Evolutionary conservation across 2,888 invertebrate species (phyloP).

Genomic region (Timema podura): DNA sequence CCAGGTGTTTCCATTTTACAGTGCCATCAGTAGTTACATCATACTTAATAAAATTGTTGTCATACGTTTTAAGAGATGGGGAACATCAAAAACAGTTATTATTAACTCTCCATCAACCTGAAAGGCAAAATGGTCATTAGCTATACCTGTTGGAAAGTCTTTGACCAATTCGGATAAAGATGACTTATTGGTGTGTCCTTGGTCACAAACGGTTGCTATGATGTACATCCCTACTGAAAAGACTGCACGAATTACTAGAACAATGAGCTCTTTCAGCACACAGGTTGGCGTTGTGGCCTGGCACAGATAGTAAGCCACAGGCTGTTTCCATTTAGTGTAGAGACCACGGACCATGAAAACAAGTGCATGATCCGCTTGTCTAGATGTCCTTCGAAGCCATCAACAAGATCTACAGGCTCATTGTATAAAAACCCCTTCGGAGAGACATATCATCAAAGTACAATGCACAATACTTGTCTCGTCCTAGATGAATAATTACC

Average conservation of each 20-base stretch:
- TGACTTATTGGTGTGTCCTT: too few species aligned
- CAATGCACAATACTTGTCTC: background rate
- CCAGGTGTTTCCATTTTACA: background rate
- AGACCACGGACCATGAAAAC: slow-evolving; percentile 5
- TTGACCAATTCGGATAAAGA: background rate
- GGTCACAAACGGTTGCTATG: too few species aligned
- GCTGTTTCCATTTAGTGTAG: background rate
- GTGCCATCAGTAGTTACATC: background rate
- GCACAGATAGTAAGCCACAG: background rate
- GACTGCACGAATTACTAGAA: background rate
- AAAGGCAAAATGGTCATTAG: background rate
- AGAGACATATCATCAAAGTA: background rate
- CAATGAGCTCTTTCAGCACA: background rate
- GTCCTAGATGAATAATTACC: too few species aligned
- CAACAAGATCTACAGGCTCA: background rate
- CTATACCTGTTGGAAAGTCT: background rate
- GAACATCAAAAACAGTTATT: background rate
- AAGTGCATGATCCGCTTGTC: background rate
- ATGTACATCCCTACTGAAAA: too few species aligned
- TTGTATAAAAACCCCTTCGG: background rate
- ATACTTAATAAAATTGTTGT: background rate
- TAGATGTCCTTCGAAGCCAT: background rate
- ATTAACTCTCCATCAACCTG: background rate
- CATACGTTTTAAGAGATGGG: background rate
- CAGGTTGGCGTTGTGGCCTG: background rate